phyloP scores from a whole-genome alignment of 2,888 invertebrate genomes.

The Gisinianus flammeolus region DNA sequence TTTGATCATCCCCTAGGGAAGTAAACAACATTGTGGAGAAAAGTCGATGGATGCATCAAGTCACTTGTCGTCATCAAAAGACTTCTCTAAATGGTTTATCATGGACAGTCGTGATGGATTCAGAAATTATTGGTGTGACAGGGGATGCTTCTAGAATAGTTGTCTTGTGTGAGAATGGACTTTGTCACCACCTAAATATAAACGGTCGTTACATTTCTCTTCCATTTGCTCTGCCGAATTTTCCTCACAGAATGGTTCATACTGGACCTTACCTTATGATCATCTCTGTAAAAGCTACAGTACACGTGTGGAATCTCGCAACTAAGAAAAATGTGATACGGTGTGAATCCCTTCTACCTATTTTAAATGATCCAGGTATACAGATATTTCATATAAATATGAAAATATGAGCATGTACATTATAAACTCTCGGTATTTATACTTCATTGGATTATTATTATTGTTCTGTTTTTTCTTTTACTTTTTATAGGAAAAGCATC shows the following conservation, averaged over 20 bases:
- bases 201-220: constrained; percentile 65
- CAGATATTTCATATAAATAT: background rate
- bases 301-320: constrained; percentile 70
- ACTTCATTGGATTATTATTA: background rate
- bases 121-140: constrained; percentile 68
- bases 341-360: constrained; percentile 67
- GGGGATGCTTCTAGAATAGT: constrained; percentile 66
- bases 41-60: background rate
- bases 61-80: constrained; percentile 47
- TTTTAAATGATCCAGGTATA: constrained; percentile 53
- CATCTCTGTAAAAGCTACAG: constrained; percentile 66
- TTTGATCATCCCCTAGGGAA: too few relatives aligned
- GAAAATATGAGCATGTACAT: too few relatives aligned
- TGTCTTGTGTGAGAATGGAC: constrained; percentile 72
- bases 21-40: constrained; percentile 24
- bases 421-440: background rate
- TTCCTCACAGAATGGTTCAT: constrained; percentile 68
- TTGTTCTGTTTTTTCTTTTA: constrained; percentile 7
- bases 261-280: constrained; percentile 66
- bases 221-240: constrained; percentile 67
- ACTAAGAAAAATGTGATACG: constrained; percentile 67
- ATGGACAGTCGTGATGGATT: constrained; percentile 74
- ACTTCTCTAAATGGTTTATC: constrained; percentile 65
- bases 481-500: constrained; percentile 22
- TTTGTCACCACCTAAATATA: constrained; percentile 69